Percentiles rank a stretch among this genome's conserved stretches.
These are phyloP conservation scores for Perccottus glenii DNA, from an alignment of 2,113 vertebrate species.

Conservation along the genomic window DNA sequence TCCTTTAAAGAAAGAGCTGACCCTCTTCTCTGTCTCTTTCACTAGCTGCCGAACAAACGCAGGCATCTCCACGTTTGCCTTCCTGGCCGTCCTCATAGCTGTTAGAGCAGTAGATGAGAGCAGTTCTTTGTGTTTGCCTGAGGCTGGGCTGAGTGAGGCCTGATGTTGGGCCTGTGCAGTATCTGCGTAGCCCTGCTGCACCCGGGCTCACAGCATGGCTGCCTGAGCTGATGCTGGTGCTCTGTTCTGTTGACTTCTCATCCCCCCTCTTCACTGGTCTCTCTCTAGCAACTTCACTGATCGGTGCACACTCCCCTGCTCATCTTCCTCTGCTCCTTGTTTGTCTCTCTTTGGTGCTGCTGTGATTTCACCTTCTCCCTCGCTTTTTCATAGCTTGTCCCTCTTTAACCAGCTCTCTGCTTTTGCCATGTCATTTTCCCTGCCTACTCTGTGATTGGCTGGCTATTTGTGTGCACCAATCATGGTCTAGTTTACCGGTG, in stretches of 20 bases:
- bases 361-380: conserved; percentile 71
- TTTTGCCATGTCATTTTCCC: conserved; percentile 64
- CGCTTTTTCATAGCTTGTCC: conserved; percentile 69
- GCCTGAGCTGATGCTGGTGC: conserved; percentile 58
- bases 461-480: conserved; percentile 81
- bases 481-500: conserved; percentile 37
- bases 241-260: conserved; percentile 52
- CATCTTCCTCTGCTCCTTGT: conserved; percentile 47
- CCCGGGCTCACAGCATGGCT: conserved; percentile 70
- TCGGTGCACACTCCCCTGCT: conserved; percentile 32
- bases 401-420: conserved; percentile 63
- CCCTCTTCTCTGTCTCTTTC: conserved; percentile 80
- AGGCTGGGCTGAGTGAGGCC: conserved; percentile 38
- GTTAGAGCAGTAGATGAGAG: conserved; percentile 13
- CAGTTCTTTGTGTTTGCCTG: conserved; percentile 36
- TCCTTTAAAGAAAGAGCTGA: conserved; percentile 82
- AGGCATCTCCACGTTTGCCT: conserved; percentile 80
- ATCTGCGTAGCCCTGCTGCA: conserved; percentile 58
- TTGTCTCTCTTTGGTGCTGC: conserved; percentile 50
- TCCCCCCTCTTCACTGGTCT: conserved; percentile 38
- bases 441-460: conserved; percentile 73
- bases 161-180: conserved; percentile 51
- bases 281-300: conserved; percentile 59
- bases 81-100: conserved; percentile 78
- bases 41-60: conserved; percentile 80